A percentile compares a stretch with the other conserved stretches of the same genome.
Conservation (phyloP, 2,888 invertebrate genomes). For the Melitaea athalia region DNA sequence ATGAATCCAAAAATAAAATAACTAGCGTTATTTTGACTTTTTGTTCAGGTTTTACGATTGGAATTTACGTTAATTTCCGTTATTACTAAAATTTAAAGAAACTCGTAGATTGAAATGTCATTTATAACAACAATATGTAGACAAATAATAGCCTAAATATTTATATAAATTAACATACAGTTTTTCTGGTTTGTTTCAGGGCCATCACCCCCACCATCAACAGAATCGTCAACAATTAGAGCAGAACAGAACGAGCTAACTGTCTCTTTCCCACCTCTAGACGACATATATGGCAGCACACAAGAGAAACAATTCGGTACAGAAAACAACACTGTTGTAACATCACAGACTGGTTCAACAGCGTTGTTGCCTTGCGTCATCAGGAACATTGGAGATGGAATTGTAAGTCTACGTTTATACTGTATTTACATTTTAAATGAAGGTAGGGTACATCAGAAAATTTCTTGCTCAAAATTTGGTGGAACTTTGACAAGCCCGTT, state of each 20-base stretch:
- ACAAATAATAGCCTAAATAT: background rate
- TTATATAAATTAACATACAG: background rate
- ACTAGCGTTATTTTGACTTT: no score
- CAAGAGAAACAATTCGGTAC: constrained; percentile 91
- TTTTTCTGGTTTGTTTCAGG: constrained; percentile 48
- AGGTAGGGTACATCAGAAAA: no score
- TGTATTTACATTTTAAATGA: background rate
- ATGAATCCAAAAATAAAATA: no score
- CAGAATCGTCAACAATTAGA: constrained; percentile 57
- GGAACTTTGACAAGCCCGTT: no score
- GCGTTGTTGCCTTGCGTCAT: constrained; percentile 92
- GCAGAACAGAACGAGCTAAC: constrained; percentile 72
- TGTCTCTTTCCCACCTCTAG: constrained; percentile 72
- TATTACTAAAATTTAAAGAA: no score
- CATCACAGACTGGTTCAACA: constrained; percentile 92
- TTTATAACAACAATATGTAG: background rate
- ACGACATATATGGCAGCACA: constrained; percentile 67
- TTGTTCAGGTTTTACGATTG: no score
- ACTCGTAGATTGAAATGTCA: no score
- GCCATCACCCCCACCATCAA: constrained; percentile 53
- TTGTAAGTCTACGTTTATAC: constrained; percentile 84
- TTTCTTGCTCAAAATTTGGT: background rate
- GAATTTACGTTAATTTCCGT: no score
- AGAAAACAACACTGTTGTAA: constrained; percentile 90
- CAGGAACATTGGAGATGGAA: constrained; percentile 92